A percentile compares a stretch with the other conserved stretches of the same genome.
Evolutionary conservation across 2,797 vertebrate species (phyloP).

Genomic region (Carduelis carduelis): DNA sequence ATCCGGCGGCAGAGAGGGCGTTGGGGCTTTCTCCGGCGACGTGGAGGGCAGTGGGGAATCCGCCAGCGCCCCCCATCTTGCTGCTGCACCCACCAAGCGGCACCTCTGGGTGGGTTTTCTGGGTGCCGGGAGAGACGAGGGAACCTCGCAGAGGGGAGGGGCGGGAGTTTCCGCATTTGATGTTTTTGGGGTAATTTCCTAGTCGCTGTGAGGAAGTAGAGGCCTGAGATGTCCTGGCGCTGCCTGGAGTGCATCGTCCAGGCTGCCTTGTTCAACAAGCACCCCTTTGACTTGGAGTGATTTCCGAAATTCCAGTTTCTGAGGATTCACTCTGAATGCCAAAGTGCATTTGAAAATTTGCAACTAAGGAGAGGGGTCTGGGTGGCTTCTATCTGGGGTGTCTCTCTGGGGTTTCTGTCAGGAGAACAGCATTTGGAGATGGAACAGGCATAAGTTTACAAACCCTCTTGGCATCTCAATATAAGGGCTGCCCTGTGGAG

Average conservation of each 20-base stretch:
- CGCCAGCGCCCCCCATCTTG: not conserved
- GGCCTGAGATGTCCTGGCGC: not conserved
- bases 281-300: not conserved
- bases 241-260: not conserved
- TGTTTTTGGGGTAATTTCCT: not conserved
- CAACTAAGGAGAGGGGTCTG: not conserved
- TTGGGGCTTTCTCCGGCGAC: not conserved
- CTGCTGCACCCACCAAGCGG: too few relatives aligned
- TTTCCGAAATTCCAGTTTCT: not conserved
- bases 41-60: not conserved
- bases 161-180: accelerated
- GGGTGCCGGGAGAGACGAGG: not conserved
- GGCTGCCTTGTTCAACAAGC: not conserved
- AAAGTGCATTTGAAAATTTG: not conserved
- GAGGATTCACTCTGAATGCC: not conserved
- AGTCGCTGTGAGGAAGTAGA: not conserved
- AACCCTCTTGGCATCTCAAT: too few relatives aligned
- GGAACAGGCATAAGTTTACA: not conserved
- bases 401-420: not conserved
- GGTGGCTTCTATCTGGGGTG: accelerated
- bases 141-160: not conserved
- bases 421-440: accelerated
- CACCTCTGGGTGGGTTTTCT: not conserved
- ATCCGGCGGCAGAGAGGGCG: not conserved
- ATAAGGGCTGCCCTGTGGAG: not conserved